Evolutionary conservation across 2,113 vertebrate species (phyloP), one percentile per base, ranked within the genome.

Genomic region (Collichthys lucidus): DNA sequence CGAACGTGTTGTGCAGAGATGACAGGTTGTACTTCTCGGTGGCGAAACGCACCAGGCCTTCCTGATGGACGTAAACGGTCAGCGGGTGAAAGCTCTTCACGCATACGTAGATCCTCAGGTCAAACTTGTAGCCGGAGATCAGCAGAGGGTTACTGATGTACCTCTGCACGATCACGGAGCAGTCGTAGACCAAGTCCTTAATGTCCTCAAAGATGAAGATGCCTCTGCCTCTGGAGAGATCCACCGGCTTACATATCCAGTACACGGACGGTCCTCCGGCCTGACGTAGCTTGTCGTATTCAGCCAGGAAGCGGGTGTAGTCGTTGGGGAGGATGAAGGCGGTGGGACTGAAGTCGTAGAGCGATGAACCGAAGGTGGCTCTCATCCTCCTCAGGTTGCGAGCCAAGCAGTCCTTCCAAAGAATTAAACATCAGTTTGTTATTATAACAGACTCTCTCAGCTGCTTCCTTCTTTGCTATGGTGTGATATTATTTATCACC

Each of bases 181-280:
- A 93, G 29, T 95, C 90, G 56, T 97, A 97, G 12, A 88, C 75
- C 40, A 97, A 81, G 50, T 95, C 92, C 26, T 94, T 94, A 3
- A 96, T 91, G 31, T 96, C 95, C 12, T 94, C 83, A n/a, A 96
- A 96, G 77, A 98, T 86, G 40, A 95, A 92, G 77, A 96, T 96
- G 0, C 95, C 95, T 57, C 95, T 89, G 31, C 96, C 94, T 22
- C 92, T 86, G n/a, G 96, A 97, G 0, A 95, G 90, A 72, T 93
- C 93, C 2, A 95, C 95, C 0, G 95, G 95, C 61, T 97, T 97
- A 80, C 96, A 96, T 62, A 96, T 96, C 96, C 96, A 96, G 75
- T 94, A 96, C 22, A 80, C 80, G 0, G 66, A 7, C 12, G 4
- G 12, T 1, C 90, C 65, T 35, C 62, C 65, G 20, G 11, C 35